A percentile compares a stretch with the other conserved stretches of the same genome.
Conservation (phyloP, 2,888 invertebrate species). For the Lycia hirtaria region DNA sequence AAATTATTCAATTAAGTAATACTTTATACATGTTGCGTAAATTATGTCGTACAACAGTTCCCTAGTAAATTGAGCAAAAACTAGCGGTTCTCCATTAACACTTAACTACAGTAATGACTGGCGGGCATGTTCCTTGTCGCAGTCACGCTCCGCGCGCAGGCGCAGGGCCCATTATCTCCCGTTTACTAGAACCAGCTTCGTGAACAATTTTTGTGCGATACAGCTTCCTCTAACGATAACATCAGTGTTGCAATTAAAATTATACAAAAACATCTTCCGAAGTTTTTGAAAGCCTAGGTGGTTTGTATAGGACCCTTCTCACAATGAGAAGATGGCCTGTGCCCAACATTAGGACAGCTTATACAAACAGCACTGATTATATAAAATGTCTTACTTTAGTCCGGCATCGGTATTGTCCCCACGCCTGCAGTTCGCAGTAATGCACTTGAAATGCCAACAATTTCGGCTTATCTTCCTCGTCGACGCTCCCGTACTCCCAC, state of each 20-base stretch:
- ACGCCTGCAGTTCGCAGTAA: constrained; percentile 92
- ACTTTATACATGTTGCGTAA: neutral
- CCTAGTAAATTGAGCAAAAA: constrained; percentile 34
- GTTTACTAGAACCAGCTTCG: constrained; percentile 55
- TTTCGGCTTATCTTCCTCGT: constrained; percentile 69
- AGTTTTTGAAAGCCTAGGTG: too few species aligned
- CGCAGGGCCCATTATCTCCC: constrained; percentile 67
- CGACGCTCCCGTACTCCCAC: constrained; percentile 85
- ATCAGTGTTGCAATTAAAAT: constrained; percentile 21
- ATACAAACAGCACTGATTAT: too few species aligned
- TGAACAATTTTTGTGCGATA: constrained; percentile 46
- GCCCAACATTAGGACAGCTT: too few species aligned
- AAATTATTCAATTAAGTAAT: neutral
- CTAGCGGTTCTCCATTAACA: constrained; percentile 51
- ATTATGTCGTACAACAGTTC: constrained; percentile 10
- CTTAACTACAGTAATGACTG: constrained; percentile 53
- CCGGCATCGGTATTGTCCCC: constrained; percentile 91
- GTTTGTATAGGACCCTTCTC: too few species aligned
- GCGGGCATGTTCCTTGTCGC: constrained; percentile 55
- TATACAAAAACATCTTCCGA: neutral
- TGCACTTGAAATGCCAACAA: constrained; percentile 88
- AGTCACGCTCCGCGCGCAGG: constrained; percentile 58
- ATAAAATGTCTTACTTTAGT: constrained; percentile 87
- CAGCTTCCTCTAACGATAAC: constrained; percentile 33
- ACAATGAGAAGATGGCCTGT: too few species aligned